phyloP scores from a whole-genome alignment of 92 coral and sea anemone species.

The Bergia sp. region DNA sequence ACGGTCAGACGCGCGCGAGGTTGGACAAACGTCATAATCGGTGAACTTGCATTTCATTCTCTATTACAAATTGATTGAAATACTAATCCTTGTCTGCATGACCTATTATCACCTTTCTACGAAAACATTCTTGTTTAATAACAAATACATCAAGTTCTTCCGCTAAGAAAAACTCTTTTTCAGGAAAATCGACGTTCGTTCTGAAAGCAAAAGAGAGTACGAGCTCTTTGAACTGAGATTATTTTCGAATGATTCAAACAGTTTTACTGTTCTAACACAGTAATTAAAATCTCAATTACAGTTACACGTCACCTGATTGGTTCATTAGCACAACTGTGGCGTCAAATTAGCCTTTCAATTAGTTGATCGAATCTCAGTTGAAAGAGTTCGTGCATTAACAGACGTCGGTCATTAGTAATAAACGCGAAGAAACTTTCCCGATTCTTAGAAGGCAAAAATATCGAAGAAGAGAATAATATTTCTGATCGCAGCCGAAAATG shows the following conservation, averaged over 20 bases:
- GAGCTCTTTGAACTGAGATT: background rate
- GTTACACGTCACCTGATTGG: constrained; percentile 56
- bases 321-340: constrained; percentile 56
- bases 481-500: constrained; percentile 56
- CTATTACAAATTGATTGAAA: background rate
- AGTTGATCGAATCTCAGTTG: background rate
- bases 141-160: background rate
- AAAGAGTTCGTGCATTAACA: background rate
- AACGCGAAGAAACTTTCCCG: background rate
- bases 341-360: constrained; percentile 44
- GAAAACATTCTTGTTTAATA: background rate
- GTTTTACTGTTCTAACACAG: background rate
- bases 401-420: background rate
- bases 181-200: background rate
- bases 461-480: background rate
- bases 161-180: background rate
- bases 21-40: background rate
- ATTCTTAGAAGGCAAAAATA: background rate
- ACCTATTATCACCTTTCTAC: background rate
- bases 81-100: background rate
- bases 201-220: background rate
- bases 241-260: background rate
- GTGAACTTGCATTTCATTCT: background rate
- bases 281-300: constrained; percentile 34
- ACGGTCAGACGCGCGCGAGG: background rate